Evolutionary conservation across 2,888 invertebrate species (phyloP), one percentile per base, ranked within the genome.

Genomic region (Philonicus albiceps): DNA sequence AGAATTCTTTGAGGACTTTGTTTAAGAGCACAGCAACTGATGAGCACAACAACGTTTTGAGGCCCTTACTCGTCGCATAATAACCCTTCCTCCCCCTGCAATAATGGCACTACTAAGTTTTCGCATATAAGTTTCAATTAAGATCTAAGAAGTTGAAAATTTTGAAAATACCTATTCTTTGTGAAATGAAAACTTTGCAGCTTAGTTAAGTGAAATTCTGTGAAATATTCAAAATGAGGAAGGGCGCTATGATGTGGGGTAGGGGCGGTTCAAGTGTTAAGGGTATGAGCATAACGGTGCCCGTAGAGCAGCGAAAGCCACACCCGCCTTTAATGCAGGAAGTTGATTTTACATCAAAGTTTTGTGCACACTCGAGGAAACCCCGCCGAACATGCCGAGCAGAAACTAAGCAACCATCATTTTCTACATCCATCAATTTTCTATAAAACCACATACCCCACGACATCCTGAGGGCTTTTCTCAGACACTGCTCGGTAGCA

Each of bases 281-380:
- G 49, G 53, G 27, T 43, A 22, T 22, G 19, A 22, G 53, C 40
- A 64, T 19, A 13, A 19, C 22, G 37, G 7, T 37, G 40, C 30
- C 30, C 31, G 19, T 13, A 34, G 84, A 73, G 40, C 30, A 73
- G 30, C 84, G 31, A 72, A 84, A 72, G 84, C 84, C 84, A 84
- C 84, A 84, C 84, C 84, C 84, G 72, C 84, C 43, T 84, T 84
- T 84, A 84, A 84, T 84, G 73, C 73, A 84, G 85, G 85, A 80
- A 87, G 86, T 86, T 86, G 87, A 86, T 85, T 87, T 87, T 86
- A 86, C 85, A 86, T 85, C 83, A 87, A 87, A 86, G 81, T 87
- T 87, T 86, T 86, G 78, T 86, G 87, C 76, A 86, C 55, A 86
- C 80, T 86, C 86, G 78, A 85, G 22, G 86, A 86, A 86, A 86